These are phyloP conservation scores for Myocastor coypus DNA, from an alignment of 2,113 vertebrate species.

Conservation along the genomic window DNA sequence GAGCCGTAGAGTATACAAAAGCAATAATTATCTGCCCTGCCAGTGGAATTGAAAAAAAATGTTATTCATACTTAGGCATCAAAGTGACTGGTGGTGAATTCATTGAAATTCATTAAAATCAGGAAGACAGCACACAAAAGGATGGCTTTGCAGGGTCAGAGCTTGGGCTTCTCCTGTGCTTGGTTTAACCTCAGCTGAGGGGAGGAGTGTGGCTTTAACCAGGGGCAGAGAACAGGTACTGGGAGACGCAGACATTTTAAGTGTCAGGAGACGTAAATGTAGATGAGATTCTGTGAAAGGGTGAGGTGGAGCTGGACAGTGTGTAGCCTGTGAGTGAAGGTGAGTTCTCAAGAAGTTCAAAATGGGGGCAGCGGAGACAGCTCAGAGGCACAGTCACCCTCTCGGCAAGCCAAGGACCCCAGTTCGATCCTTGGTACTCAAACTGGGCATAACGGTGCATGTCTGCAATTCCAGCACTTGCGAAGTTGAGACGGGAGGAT, in stretches of 20 bases:
- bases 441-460: no score
- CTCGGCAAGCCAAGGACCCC: no score
- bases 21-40: neutral
- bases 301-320: neutral
- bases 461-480: no score
- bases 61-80: constrained; percentile 11
- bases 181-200: neutral
- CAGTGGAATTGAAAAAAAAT: neutral
- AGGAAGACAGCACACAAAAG: neutral
- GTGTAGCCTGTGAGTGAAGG: neutral
- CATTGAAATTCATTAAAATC: neutral
- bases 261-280: neutral
- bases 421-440: no score
- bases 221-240: neutral
- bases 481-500: no score
- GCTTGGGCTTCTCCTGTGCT: neutral
- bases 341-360: neutral
- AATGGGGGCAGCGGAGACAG: no score
- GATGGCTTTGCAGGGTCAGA: neutral
- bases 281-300: neutral
- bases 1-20: neutral
- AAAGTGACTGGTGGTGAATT: neutral
- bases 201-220: neutral
- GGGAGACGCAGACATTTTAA: neutral
- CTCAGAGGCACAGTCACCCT: no score